Evolutionary conservation across 2,888 invertebrate genomes (phyloP).

Genomic region (Acleris holmiana): DNA sequence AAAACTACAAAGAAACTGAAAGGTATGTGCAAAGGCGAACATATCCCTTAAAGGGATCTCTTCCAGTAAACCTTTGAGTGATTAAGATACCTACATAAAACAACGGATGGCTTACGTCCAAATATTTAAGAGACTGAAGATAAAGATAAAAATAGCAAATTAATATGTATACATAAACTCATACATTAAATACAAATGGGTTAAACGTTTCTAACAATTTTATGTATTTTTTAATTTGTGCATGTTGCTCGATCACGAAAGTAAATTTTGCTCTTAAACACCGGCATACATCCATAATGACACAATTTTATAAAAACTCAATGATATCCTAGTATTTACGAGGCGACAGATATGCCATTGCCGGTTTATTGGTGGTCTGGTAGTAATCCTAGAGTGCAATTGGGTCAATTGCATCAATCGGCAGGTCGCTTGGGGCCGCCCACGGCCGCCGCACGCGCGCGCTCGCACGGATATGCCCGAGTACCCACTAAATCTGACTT

Average conservation of each 20-base stretch:
- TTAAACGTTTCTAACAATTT: no score
- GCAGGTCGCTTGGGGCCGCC: constrained; percentile 54
- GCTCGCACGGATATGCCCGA: constrained; percentile 42
- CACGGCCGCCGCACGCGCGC: constrained; percentile 42
- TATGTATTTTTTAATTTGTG: no score
- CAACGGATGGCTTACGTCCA: no score
- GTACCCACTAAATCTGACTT: constrained; percentile 14
- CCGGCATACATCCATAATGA: neutral
- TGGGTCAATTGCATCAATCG: constrained; percentile 65
- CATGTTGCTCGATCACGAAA: neutral
- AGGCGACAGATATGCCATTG: constrained; percentile 51
- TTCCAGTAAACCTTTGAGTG: no score
- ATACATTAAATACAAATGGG: no score
- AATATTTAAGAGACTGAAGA: no score
- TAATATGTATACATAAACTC: no score
- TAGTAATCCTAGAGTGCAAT: constrained; percentile 50
- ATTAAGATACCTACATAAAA: no score
- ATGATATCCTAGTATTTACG: constrained; percentile 43
- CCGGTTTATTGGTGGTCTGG: constrained; percentile 45
- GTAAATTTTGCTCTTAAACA: neutral
- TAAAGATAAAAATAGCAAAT: no score
- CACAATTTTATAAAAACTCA: neutral
- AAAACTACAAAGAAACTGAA: no score
- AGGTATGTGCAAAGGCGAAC: no score
- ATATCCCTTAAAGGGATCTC: no score